phyloP scores from a whole-genome alignment of 1,140 invertebrate genomes.

The Drosophila obscura region DNA sequence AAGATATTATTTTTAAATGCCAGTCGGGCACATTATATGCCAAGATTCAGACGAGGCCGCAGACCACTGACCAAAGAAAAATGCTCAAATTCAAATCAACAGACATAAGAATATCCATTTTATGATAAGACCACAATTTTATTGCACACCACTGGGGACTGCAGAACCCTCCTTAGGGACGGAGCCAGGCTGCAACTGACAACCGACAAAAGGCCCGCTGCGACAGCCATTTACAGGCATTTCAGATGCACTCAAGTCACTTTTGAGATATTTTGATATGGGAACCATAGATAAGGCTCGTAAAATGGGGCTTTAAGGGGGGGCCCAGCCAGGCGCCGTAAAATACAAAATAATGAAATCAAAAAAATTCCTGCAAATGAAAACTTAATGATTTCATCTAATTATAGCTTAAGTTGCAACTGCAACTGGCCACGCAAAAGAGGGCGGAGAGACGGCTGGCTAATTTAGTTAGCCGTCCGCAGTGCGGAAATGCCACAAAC shows the following conservation, averaged over 20 bases:
- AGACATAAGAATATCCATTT: slow-evolving; percentile 56
- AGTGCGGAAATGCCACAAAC: slow-evolving; percentile 79
- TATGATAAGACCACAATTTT: slow-evolving; percentile 60
- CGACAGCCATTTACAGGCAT: slow-evolving; percentile 45
- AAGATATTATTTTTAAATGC: slow-evolving; percentile 46
- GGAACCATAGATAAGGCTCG: slow-evolving; percentile 36
- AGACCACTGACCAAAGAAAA: slow-evolving; percentile 42
- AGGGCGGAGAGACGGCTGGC: slow-evolving; percentile 25
- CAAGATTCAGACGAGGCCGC: slow-evolving; percentile 1
- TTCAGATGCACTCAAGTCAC: slow-evolving; percentile 50
- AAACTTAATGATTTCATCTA: slow-evolving; percentile 81
- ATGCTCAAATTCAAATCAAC: slow-evolving; percentile 32
- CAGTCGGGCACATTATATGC: slow-evolving; percentile 7
- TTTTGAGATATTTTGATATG: slow-evolving; percentile 33
- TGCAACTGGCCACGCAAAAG: not conserved
- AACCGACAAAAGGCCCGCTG: slow-evolving; percentile 33
- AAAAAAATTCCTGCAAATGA: slow-evolving; percentile 70
- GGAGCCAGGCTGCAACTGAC: slow-evolving; percentile 31
- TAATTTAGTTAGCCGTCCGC: slow-evolving; percentile 72
- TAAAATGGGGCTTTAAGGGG: slow-evolving; percentile 50
- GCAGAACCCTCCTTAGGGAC: not conserved
- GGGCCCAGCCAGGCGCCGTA: slow-evolving; percentile 37
- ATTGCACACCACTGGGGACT: slow-evolving; percentile 38
- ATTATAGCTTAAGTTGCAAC: slow-evolving; percentile 62
- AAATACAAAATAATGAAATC: slow-evolving; percentile 77